Conservation (phyloP, 2,888 invertebrate genomes). For the Allacma fusca region DNA sequence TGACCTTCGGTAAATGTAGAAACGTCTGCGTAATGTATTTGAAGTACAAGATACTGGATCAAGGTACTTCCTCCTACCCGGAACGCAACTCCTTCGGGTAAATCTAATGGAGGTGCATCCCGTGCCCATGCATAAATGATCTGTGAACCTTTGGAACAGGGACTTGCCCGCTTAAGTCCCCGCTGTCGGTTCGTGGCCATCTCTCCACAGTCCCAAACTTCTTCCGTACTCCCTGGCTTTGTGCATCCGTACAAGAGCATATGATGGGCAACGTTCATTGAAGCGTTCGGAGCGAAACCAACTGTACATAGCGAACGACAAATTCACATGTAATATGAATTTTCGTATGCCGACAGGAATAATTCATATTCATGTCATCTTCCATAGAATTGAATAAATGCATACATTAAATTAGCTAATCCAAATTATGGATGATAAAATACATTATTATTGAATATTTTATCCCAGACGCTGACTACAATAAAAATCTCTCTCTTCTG, state of each 20-base stretch:
- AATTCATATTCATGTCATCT: neutral
- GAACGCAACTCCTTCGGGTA: conserved; percentile 91
- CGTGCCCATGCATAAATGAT: conserved; percentile 95
- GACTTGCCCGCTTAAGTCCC: conserved; percentile 71
- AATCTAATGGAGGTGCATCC: conserved; percentile 80
- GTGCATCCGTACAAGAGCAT: conserved; percentile 91
- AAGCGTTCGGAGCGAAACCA: conserved; percentile 90
- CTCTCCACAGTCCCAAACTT: conserved; percentile 92
- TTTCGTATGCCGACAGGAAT: neutral
- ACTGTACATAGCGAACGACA: conserved; percentile 72
- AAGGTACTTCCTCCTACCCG: conserved; percentile 83
- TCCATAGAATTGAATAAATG: too few relatives aligned
- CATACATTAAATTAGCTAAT: too few relatives aligned
- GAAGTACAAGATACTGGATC: conserved; percentile 89
- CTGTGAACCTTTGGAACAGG: conserved; percentile 77
- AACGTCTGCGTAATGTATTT: conserved; percentile 84
- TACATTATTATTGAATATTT: too few relatives aligned
- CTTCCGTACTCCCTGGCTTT: conserved; percentile 75
- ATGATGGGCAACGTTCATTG: conserved; percentile 90
- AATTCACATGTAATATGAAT: neutral
- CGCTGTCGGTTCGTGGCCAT: conserved; percentile 73
- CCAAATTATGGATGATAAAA: too few relatives aligned
- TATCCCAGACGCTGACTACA: too few relatives aligned
- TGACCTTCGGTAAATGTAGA: conserved; percentile 52
- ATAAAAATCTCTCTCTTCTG: too few relatives aligned